Percentiles rank a stretch among this genome's conserved stretches.
phyloP scores from a whole-genome alignment of 2,888 invertebrate species.

The Neria commutata region DNA sequence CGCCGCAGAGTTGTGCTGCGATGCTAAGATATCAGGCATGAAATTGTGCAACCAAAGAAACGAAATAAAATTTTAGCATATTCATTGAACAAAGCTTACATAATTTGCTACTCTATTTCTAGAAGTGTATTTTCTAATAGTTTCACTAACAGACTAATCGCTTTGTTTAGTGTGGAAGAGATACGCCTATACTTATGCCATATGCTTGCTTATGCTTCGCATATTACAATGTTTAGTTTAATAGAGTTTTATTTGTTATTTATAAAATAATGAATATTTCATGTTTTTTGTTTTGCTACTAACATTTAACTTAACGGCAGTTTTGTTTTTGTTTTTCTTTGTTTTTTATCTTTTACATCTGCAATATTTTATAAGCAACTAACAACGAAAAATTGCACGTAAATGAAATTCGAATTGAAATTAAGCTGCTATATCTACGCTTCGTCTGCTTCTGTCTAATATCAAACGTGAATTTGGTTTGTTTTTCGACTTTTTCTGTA shows the following conservation, averaged over 20 bases:
- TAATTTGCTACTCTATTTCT: slow-evolving; percentile 23
- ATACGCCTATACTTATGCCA: slow-evolving; percentile 50
- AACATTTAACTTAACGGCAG: slow-evolving; percentile 41
- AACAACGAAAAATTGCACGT: slow-evolving; percentile 9
- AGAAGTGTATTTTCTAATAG: slow-evolving; percentile 7
- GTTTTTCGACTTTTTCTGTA: slow-evolving; percentile 10
- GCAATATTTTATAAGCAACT: neutral
- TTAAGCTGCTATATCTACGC: neutral
- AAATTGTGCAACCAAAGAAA: slow-evolving; percentile 6
- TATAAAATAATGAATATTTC: slow-evolving; percentile 1
- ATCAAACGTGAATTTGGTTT: slow-evolving; percentile 14
- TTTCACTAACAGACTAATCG: slow-evolving; percentile 9
- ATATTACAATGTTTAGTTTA: slow-evolving; percentile 36
- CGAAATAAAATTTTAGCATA: slow-evolving; percentile 22
- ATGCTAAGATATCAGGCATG: no score
- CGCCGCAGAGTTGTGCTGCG: no score
- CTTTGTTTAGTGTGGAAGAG: slow-evolving; percentile 42
- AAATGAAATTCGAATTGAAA: slow-evolving; percentile 5
- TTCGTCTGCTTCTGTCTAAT: slow-evolving; percentile 7
- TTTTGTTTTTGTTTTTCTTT: slow-evolving; percentile 29
- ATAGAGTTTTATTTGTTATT: slow-evolving; percentile 4
- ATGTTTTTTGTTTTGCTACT: slow-evolving; percentile 16
- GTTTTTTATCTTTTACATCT: neutral
- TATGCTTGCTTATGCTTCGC: slow-evolving; percentile 26
- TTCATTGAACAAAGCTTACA: slow-evolving; percentile 6